Conservation (phyloP, 2,797 vertebrate genomes). For the Sparidentex hasta region DNA sequence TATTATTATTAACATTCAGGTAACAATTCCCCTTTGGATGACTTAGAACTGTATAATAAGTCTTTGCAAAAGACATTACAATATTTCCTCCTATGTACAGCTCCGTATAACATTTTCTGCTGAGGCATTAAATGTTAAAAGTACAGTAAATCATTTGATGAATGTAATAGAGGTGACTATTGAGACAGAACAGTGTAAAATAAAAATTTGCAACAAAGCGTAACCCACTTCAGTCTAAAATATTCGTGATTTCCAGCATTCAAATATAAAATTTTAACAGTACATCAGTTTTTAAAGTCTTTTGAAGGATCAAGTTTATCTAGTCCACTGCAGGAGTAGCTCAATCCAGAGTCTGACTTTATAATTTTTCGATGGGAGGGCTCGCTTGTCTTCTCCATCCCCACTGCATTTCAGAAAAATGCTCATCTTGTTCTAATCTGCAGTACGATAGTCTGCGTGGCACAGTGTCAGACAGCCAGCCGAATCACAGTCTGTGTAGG, state of each 20-base stretch:
- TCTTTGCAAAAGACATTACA: conserved; percentile 58
- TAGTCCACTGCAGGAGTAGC: conserved; percentile 9
- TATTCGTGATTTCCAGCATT: conserved; percentile 59
- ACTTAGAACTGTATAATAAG: conserved; percentile 22
- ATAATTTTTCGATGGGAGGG: background rate
- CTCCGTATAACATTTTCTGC: conserved; percentile 49
- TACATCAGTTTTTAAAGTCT: conserved; percentile 32
- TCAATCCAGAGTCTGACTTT: conserved; percentile 12
- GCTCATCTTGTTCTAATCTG: conserved; percentile 33
- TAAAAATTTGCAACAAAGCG: conserved; percentile 27
- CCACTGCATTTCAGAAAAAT: conserved; percentile 32
- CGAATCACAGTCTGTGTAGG: conserved; percentile 19
- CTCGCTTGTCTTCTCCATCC: background rate
- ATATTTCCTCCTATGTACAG: conserved; percentile 63
- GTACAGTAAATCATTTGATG: conserved; percentile 23
- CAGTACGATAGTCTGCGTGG: conserved; percentile 14
- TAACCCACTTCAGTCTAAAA: conserved; percentile 11
- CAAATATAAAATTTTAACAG: conserved; percentile 25
- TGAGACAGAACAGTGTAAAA: conserved; percentile 40
- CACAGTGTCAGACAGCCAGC: conserved; percentile 28
- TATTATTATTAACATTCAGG: conserved; percentile 35
- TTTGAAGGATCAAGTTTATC: conserved; percentile 19
- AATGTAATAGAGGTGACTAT: conserved; percentile 25
- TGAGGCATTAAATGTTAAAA: conserved; percentile 43
- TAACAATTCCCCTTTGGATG: conserved; percentile 13